phyloP scores from a whole-genome alignment of 2,797 vertebrate species.

The Luscinia luscinia region DNA sequence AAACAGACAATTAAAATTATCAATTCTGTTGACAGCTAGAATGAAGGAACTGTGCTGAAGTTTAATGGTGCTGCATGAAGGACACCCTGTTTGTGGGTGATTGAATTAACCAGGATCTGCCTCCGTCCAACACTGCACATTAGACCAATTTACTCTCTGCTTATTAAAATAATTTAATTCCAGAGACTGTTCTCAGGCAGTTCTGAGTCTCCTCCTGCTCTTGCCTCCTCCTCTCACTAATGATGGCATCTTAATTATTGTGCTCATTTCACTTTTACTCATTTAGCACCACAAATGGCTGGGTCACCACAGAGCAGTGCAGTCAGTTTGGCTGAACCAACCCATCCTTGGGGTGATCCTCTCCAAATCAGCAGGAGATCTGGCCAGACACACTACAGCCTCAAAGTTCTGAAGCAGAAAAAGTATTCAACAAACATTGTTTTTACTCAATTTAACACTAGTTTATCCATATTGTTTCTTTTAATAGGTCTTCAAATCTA shows the following conservation, averaged over 20 bases:
- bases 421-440: background rate
- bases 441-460: background rate
- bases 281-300: background rate
- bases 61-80: slow-evolving; percentile 15
- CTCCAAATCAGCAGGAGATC: background rate
- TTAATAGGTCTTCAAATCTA: background rate
- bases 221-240: background rate
- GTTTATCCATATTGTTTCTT: background rate
- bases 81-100: background rate
- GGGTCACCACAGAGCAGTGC: background rate
- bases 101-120: slow-evolving; percentile 39
- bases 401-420: background rate
- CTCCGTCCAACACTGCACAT: background rate
- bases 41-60: slow-evolving; percentile 33
- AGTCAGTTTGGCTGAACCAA: background rate
- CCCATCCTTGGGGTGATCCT: background rate
- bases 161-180: slow-evolving; percentile 62
- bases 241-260: slow-evolving; percentile 41
- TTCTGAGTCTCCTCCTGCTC: background rate
- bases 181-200: slow-evolving; percentile 21
- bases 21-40: slow-evolving; percentile 52
- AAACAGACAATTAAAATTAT: slow-evolving; percentile 67
- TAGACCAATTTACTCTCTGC: slow-evolving; percentile 34
- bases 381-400: background rate
- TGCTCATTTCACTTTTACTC: background rate